phyloP scores from a whole-genome alignment of 2,888 invertebrate genomes.

The Troglohyphantes excavatus region DNA sequence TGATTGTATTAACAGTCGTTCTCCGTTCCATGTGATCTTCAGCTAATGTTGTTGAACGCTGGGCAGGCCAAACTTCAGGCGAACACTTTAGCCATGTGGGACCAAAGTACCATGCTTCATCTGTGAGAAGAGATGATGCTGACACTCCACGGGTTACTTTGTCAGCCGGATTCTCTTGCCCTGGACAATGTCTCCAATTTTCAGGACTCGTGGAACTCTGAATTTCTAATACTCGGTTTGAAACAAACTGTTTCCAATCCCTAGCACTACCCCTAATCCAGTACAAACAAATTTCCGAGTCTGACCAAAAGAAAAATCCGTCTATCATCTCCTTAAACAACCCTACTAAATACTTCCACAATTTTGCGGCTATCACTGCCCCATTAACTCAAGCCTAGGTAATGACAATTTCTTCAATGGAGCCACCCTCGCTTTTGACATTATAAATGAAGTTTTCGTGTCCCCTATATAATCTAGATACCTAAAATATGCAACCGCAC shows the following conservation, averaged over 20 bases:
- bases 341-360: not conserved
- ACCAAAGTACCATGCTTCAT: not conserved
- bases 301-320: not conserved
- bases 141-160: not conserved
- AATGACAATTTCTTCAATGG: too few species aligned
- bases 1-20: not conserved
- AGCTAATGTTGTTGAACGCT: not conserved
- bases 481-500: not conserved
- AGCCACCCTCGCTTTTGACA: not conserved
- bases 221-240: not conserved
- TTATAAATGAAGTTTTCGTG: not conserved
- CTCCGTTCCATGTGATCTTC: not conserved
- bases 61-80: not conserved
- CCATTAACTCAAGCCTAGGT: not conserved
- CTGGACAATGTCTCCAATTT: constrained; percentile 10
- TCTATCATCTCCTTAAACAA: too few species aligned
- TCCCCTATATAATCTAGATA: not conserved
- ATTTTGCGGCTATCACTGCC: not conserved
- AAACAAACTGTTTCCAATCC: not conserved
- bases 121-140: not conserved
- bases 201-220: not conserved
- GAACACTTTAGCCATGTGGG: not conserved
- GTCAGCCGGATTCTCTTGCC: constrained; percentile 5
- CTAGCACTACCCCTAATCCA: not conserved
- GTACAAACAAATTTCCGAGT: constrained; percentile 13